Evolutionary conservation across 1,140 invertebrate genomes (phyloP).

Genomic region (Drosophila tropicalis): DNA sequence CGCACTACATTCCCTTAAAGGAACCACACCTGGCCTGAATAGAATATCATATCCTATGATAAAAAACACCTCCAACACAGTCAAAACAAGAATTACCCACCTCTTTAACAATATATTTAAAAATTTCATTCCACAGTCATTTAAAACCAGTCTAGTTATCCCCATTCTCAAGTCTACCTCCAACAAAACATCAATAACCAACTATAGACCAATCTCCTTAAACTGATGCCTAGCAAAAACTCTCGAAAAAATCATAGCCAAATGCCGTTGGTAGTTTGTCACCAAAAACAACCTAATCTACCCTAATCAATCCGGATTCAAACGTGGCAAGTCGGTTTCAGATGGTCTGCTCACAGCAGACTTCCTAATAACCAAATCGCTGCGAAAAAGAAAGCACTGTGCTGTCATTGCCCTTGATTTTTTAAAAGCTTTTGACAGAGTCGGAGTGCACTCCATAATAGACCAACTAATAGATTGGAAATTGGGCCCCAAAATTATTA

Average conservation of each 20-base stretch:
- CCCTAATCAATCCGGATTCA: slow-evolving; percentile 17
- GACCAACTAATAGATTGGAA: slow-evolving; percentile 27
- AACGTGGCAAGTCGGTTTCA: slow-evolving; percentile 9
- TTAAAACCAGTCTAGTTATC: slow-evolving; percentile 6
- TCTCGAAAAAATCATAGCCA: slow-evolving; percentile 29
- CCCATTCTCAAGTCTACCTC: slow-evolving; percentile 16
- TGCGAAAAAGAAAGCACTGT: slow-evolving; percentile 3
- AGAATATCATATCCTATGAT: slow-evolving; percentile 2
- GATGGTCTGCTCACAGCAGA: too few species aligned
- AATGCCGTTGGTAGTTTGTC: slow-evolving; percentile 20
- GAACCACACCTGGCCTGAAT: slow-evolving; percentile 15
- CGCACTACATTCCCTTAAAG: slow-evolving; percentile 7
- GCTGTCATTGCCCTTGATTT: slow-evolving; percentile 32
- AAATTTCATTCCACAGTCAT: neutral
- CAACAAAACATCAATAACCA: slow-evolving; percentile 19
- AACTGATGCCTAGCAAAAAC: slow-evolving; percentile 15
- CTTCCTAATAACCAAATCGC: slow-evolving; percentile 9
- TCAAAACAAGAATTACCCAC: slow-evolving; percentile 4
- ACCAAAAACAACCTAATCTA: slow-evolving; percentile 16
- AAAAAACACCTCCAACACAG: neutral
- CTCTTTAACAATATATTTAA: slow-evolving; percentile 4
- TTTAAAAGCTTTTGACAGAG: slow-evolving; percentile 28
- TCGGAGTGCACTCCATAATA: slow-evolving; percentile 29
- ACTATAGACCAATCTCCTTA: slow-evolving; percentile 18
- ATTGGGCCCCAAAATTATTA: slow-evolving; percentile 22